Evolutionary conservation across 2,888 invertebrate species (phyloP).

Genomic region (Dasysyrphus tricinctus): DNA sequence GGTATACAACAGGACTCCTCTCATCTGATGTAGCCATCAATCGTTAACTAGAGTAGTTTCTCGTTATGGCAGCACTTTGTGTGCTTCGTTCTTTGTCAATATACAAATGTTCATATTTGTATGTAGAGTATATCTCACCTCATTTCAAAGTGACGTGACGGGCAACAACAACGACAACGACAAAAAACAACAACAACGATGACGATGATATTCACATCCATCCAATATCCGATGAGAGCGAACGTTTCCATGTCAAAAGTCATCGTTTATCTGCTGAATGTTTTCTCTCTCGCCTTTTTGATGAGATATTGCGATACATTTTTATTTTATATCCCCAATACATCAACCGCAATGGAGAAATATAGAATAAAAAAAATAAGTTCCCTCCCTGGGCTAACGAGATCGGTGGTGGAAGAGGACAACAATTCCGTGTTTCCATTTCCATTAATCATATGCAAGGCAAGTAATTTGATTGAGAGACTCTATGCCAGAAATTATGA

Average conservation of each 20-base stretch:
- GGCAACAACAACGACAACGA: too few relatives aligned
- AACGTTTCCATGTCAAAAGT: conserved; percentile 72
- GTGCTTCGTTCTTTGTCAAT: conserved; percentile 58
- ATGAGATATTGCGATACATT: conserved; percentile 64
- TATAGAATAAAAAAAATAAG: conserved; percentile 5
- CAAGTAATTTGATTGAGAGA: conserved; percentile 47
- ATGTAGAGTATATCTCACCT: conserved; percentile 50
- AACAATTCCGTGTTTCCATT: conserved; percentile 51
- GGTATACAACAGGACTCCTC: conserved; percentile 50
- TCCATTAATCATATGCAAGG: conserved; percentile 46
- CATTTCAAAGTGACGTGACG: conserved; percentile 42
- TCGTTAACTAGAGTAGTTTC: conserved; percentile 59
- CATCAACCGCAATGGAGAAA: conserved; percentile 47
- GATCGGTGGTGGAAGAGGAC: background rate
- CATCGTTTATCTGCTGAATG: conserved; percentile 54
- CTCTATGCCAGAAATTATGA: conserved; percentile 18
- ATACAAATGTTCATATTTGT: background rate
- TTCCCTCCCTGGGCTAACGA: conserved; percentile 3
- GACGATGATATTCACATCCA: conserved; percentile 43
- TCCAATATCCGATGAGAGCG: conserved; percentile 65
- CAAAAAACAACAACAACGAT: conserved; percentile 4
- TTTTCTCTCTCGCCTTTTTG: conserved; percentile 48
- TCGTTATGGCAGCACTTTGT: conserved; percentile 68
- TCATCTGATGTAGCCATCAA: conserved; percentile 37
- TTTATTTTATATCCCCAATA: conserved; percentile 37